These are phyloP conservation scores for Xenopus laevis DNA, from an alignment of 2,113 vertebrate genomes.

Conservation along the genomic window DNA sequence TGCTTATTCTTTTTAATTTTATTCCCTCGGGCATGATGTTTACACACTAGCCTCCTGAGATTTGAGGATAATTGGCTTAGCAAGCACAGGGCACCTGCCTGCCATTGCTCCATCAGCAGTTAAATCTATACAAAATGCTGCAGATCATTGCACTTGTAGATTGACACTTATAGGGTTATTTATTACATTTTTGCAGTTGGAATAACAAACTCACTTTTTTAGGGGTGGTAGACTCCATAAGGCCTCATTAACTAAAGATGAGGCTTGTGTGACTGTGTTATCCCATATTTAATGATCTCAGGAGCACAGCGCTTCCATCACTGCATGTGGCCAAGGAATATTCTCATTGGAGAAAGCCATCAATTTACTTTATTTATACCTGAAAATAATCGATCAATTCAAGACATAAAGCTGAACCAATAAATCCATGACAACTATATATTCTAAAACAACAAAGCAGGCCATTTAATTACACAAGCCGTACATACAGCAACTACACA, in stretches of 20 bases:
- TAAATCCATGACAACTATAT: constrained; percentile 9
- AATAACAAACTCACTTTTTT: constrained; percentile 7
- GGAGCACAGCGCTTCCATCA: too few species aligned
- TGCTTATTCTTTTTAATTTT: constrained; percentile 42
- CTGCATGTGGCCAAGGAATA: neutral
- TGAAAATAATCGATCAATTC: neutral
- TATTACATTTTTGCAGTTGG: neutral
- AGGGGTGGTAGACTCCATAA: too few species aligned
- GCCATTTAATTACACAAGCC: neutral
- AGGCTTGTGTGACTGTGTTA: too few species aligned
- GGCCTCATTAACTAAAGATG: too few species aligned
- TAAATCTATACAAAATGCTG: constrained; percentile 14
- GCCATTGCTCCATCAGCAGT: constrained; percentile 37
- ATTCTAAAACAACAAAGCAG: constrained; percentile 9
- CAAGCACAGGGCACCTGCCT: constrained; percentile 23
- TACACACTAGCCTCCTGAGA: constrained; percentile 18
- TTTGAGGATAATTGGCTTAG: constrained; percentile 37
- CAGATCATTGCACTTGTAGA: constrained; percentile 13
- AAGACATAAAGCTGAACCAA: neutral
- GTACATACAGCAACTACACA: neutral
- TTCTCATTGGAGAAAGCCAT: constrained; percentile 5
- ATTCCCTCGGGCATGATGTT: constrained; percentile 27
- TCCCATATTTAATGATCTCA: too few species aligned
- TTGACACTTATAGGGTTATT: neutral
- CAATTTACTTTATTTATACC: neutral